These are phyloP conservation scores for Halocaridina rubra DNA, from an alignment of 2,888 invertebrate species.

Conservation along the genomic window DNA sequence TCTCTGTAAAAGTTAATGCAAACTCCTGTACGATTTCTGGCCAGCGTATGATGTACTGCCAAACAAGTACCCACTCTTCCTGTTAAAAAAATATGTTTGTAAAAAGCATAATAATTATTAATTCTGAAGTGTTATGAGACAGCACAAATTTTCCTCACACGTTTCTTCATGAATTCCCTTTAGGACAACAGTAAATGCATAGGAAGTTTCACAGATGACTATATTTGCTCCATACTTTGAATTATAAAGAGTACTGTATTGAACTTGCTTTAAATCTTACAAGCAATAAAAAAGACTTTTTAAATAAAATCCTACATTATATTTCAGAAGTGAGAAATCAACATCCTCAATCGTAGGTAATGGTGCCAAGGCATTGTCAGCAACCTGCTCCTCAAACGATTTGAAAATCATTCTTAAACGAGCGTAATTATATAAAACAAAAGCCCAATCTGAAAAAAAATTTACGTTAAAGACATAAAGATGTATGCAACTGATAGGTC, in stretches of 20 bases:
- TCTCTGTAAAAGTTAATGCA: not conserved
- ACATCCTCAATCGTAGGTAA: constrained; percentile 18
- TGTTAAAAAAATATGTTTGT: not conserved
- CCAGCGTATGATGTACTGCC: constrained; percentile 32
- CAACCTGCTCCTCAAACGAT: constrained; percentile 29
- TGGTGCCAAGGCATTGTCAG: constrained; percentile 1
- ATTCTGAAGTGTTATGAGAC: no score
- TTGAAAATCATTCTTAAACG: constrained; percentile 34
- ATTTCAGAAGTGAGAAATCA: constrained; percentile 37
- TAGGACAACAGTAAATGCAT: no score
- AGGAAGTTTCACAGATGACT: not conserved
- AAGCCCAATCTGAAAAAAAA: constrained; percentile 32
- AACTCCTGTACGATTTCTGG: constrained; percentile 20
- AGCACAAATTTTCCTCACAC: no score
- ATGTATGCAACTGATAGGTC: no score
- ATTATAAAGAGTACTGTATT: not conserved
- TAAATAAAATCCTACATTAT: constrained; percentile 34
- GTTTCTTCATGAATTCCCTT: no score
- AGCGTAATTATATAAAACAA: constrained; percentile 49
- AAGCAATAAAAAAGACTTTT: not conserved
- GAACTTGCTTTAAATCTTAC: no score
- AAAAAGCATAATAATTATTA: not conserved
- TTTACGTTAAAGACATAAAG: no score
- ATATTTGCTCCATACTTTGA: not conserved
- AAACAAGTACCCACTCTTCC: constrained; percentile 43